Base-by-base conservation (phyloP, 1,140 invertebrate genomes). In the Macrosteles quadrilineatus region DNA sequence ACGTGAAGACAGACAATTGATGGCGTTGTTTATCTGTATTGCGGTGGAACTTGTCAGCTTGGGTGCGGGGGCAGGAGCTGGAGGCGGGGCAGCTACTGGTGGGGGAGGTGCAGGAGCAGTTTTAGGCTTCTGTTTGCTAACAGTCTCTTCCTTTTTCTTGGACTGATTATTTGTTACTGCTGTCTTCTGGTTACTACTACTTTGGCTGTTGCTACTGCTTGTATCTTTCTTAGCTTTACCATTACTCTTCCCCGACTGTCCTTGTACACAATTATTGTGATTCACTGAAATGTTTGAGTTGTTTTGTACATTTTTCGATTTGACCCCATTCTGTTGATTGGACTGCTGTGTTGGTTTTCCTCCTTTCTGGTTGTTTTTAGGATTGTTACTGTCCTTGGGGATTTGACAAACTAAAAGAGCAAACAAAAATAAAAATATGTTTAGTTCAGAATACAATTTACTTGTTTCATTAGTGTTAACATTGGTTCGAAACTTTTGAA, bases 351-450 rank as follows among this genome's bases (percentile, higher is more conserved):
- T 30, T 40, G 63, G 68, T 30, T 69, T 69, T 12, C 12, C 68
- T 76, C 12, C 68, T 76, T 76, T 75, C 67, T 67, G 66, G 75
- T 73, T 67, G n/a, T 78, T 78, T 76, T 76, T 75, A 66, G 68
- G 67, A 76, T 72, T 62, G n/a, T 78, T 78, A 64, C 63, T 75
- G 29, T 78, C 79, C 45, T 86, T 81, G 69, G 83, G 84, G n/a
- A 85, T 83, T 74, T 90, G 87, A 40, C 73, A 74, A 11, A 74
- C 73, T 74, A 59, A 21, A 74, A 73, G 55, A 45, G 64, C 45
- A 53, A 70, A 43, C 9, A 21, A 36, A 57, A 17, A 55, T 45
- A n/a, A n/a, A n/a, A n/a, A n/a, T n/a, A n/a, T n/a, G n/a, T n/a
- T n/a, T n/a, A n/a, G n/a, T n/a, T n/a, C n/a, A n/a, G n/a, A n/a